Conservation (phyloP, 2,113 vertebrate genomes). For the Empidonax traillii region DNA sequence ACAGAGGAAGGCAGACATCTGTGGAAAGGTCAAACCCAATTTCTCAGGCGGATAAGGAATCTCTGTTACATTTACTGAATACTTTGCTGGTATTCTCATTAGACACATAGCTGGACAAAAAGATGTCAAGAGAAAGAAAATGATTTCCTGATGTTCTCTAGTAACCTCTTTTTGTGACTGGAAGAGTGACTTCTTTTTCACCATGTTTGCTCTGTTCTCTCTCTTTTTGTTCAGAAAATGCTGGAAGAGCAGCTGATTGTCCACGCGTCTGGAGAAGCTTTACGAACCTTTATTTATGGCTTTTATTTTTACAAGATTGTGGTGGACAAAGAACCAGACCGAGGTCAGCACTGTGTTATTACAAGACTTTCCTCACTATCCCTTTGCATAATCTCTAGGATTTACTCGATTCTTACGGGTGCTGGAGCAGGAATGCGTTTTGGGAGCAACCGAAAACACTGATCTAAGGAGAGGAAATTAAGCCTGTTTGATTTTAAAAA, state of each 20-base stretch:
- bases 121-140: not conserved
- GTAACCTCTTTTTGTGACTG: not conserved
- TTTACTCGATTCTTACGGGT: not conserved
- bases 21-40: not conserved
- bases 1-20: not conserved
- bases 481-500: not conserved
- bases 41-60: not conserved
- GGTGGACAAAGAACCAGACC: slow-evolving; percentile 86
- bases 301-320: slow-evolving; percentile 97
- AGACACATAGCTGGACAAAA: not conserved
- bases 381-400: not conserved
- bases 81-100: not conserved
- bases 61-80: not conserved
- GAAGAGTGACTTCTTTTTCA: not conserved
- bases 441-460: not conserved
- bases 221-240: slow-evolving; percentile 86
- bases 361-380: not conserved
- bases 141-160: not conserved
- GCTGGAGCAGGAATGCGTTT: not conserved
- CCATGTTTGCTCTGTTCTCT: not conserved
- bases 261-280: slow-evolving; percentile 92
- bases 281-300: slow-evolving; percentile 93
- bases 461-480: not conserved
- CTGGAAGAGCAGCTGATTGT: slow-evolving; percentile 91
- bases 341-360: slow-evolving; percentile 70